Base-by-base conservation (phyloP, 2,797 vertebrate genomes). In the Smutsia temminckii region DNA sequence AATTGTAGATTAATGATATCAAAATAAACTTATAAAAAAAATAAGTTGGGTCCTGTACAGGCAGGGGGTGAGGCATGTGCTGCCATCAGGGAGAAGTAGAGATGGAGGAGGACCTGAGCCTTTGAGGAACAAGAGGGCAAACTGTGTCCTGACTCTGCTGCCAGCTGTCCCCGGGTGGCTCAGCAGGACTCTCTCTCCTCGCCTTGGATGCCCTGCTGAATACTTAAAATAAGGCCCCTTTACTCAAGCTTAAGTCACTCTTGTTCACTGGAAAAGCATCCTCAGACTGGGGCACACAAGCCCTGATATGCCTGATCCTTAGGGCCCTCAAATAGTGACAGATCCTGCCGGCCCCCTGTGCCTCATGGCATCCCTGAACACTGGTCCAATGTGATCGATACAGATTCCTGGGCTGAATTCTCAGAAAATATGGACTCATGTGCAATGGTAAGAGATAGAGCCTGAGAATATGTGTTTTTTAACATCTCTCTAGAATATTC, bases 381-480 rank as follows among this genome's bases (percentile, higher is more conserved):
- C 8, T 51, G 23, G 59, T 49, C 37, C 17, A 34, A 46, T 55
- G 25, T 74, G 18, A 85, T 72, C 66, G 32, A 55, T 85, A 59
- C 8, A 83, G 29, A 80, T 8, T 83, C 83, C 42, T 66, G 53
- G 34, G 32, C 42, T 71, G 42, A 72, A 85, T 74, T 72, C 79
- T 89, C 79, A 74, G 78, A 78, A 46, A 93, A 93, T 53, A 91
- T 12, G 37, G 51, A 86, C 69, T 94, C 84, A 86, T n/a, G 32
- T 63, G 57, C 42, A 93, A 75, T 75, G 61, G 21, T 40, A 57
- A 61, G 49, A 85, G 49, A 85, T n/a, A 66, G 7, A 42, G 16
- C 27, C 46, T 72, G n/a, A 64, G 74, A 83, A 83, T 51, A 64
- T 68, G 29, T 88, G 37, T n/a, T 94, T 85, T 85, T 88, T 37